Evolutionary conservation across 92 coral and sea anemone genomes (phyloP), one percentile per base, ranked within the genome.

Genomic region (Pocillopora meandrina): DNA sequence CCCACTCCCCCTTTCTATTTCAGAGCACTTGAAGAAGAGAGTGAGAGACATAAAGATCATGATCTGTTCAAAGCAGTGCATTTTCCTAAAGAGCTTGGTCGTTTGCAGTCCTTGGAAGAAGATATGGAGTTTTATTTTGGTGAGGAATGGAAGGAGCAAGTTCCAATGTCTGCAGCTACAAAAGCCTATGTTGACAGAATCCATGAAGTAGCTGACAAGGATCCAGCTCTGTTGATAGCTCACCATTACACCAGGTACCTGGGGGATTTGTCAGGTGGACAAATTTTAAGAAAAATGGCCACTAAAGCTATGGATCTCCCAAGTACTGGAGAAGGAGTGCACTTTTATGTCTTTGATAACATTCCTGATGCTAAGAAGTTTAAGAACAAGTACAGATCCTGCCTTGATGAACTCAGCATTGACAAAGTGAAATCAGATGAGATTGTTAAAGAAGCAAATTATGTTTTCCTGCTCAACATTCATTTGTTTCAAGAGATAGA

Each of bases 181-280:
- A 90, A 89, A 78, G 87, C 88, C 79, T 96, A 94, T 71, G 95
- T 91, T 77, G 92, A 91, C 72, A 88, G 98, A 77, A 87, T 96
- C 71, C 89, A 85, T 82, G 83, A 94, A 85, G 89, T 96, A 12
- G 87, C 93, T 34, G 86, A 83, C 10, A 92, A 91, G 49, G 98
- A 96, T 77, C 98, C 98, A 42, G 68, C 90, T 58, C 90, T 96
- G 65, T 87, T 96, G 89, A 90, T 96, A 33, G 95, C 98, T 52
- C 98, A 96, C 84, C 98, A 94, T 85, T 96, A 96, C 83, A 92
- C 98, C 52, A 85, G 98, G 83, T 96, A 94, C 91, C 90, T 96
- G 59, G 98, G 98, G 2, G 98, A 96, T 84, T 85, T 96, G 70
- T 91, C 98, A 70, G 98, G 98, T 57, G 98, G 98, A 1, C 95